phyloP scores from a whole-genome alignment of 2,113 vertebrate genomes.

The Taurulus bubalis region DNA sequence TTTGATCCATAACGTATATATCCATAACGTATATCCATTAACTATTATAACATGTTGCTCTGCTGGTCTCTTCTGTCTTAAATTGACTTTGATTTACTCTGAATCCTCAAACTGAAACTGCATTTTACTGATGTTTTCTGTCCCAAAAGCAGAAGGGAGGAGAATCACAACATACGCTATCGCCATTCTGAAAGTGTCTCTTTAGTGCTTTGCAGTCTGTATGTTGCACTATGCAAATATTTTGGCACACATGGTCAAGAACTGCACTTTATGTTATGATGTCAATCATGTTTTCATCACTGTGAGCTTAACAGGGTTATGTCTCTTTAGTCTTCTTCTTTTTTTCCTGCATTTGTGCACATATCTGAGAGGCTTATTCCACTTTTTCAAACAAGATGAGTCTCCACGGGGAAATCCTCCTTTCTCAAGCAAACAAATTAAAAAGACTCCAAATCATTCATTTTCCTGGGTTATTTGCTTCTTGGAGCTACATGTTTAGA shows the following conservation, averaged over 20 bases:
- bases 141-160: constrained; percentile 12
- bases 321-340: constrained; percentile 7
- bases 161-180: constrained; percentile 17
- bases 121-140: constrained; percentile 6
- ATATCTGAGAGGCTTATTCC: constrained; percentile 55
- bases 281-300: constrained; percentile 55
- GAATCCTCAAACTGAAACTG: not conserved
- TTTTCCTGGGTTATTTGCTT: constrained; percentile 55
- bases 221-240: constrained; percentile 53
- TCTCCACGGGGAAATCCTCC: constrained; percentile 45
- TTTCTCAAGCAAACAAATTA: constrained; percentile 66
- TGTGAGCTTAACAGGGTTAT: constrained; percentile 28
- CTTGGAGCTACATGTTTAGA: constrained; percentile 35
- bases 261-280: constrained; percentile 50
- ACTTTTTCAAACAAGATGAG: constrained; percentile 45
- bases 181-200: constrained; percentile 33
- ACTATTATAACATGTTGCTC: not conserved
- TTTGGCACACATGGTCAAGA: constrained; percentile 64
- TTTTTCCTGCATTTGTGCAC: constrained; percentile 37
- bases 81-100: not conserved
- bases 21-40: not conserved
- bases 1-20: not conserved
- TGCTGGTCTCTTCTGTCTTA: not conserved
- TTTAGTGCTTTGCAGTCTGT: constrained; percentile 35
- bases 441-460: constrained; percentile 51